Percentiles rank a stretch among this genome's conserved stretches.
Evolutionary conservation across 2,888 invertebrate genomes (phyloP).

Genomic region (Drosophila melanocephala): DNA sequence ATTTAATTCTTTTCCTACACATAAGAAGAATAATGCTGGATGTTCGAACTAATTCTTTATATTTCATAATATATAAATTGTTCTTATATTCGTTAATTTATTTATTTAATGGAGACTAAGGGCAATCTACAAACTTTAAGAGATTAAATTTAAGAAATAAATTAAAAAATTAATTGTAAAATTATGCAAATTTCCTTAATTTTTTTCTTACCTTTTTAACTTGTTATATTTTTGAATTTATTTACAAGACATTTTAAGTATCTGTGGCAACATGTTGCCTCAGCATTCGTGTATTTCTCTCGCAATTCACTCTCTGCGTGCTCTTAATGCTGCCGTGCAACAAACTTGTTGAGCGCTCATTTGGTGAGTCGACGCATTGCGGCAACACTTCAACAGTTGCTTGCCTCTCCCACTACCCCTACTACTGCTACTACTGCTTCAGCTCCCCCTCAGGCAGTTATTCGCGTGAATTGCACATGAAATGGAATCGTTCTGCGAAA

Average conservation of each 20-base stretch:
- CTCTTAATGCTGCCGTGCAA: slow-evolving; percentile 47
- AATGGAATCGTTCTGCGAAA: slow-evolving; percentile 64
- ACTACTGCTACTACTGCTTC: background rate
- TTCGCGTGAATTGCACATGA: slow-evolving; percentile 62
- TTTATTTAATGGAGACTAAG: background rate
- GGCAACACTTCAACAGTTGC: slow-evolving; percentile 69
- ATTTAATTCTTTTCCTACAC: no score
- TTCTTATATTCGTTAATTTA: background rate
- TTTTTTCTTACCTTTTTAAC: background rate
- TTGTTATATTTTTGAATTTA: background rate
- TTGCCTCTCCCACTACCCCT: slow-evolving; percentile 27
- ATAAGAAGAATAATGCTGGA: background rate
- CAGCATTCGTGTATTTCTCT: slow-evolving; percentile 20
- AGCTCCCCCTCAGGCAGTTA: background rate
- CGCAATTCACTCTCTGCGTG: background rate
- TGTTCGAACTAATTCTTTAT: background rate
- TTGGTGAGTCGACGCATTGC: slow-evolving; percentile 73
- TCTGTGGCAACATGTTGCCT: slow-evolving; percentile 50
- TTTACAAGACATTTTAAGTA: background rate
- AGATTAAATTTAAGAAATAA: background rate
- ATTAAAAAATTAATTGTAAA: background rate
- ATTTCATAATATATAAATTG: no score
- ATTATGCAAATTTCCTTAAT: background rate
- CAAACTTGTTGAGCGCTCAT: slow-evolving; percentile 74
- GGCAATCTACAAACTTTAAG: background rate